Evolutionary conservation across 2,797 vertebrate species (phyloP), one percentile per base, ranked within the genome.

Genomic region (Oreortyx pictus): DNA sequence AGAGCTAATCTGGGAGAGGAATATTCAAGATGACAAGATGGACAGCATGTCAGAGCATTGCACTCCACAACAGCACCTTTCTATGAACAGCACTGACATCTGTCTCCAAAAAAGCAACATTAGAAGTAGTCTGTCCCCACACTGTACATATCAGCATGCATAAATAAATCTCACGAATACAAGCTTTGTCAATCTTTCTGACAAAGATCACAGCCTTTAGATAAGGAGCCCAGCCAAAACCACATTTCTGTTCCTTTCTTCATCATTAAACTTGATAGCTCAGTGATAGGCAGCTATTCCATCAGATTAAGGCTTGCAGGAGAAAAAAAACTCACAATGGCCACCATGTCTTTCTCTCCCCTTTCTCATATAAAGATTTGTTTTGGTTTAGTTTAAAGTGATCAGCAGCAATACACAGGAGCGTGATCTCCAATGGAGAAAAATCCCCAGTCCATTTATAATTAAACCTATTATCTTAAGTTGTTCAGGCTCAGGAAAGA

Each of bases 201-300:
- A 90, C 93, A 95, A 90, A 92, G 90, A 94, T 94, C 91, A 90
- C 83, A 88, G 90, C 79, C 71, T 89, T 90, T 70, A 86, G 76
- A 64, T 90, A 47, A 88, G 75, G 54, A 95, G 59, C 61, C 79
- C 76, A 86, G 86, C 68, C 86, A 90, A 91, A 96, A 88, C 71
- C 56, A 84, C 57, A 78, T 90, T 90, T 88, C 95, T 85, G 2
- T 71, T 96, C 77, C 89, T 94, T 92, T 88, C 81, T 62, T 83
- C 74, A 85, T 93, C 90, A 94, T 91, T 95, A 92, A 87, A 74
- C 31, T 71, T 91, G 79, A 95, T 94, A 84, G 70, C 68, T 94
- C 52, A 72, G 81, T 91, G 89, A 94, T 90, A 82, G 74, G 84
- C 78, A 93, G 82, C 74, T 90, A 72, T 92, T 93, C 86, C 82